These are phyloP conservation scores for Sorex araneus DNA, from an alignment of 2,113 vertebrate genomes.

Conservation along the genomic window DNA sequence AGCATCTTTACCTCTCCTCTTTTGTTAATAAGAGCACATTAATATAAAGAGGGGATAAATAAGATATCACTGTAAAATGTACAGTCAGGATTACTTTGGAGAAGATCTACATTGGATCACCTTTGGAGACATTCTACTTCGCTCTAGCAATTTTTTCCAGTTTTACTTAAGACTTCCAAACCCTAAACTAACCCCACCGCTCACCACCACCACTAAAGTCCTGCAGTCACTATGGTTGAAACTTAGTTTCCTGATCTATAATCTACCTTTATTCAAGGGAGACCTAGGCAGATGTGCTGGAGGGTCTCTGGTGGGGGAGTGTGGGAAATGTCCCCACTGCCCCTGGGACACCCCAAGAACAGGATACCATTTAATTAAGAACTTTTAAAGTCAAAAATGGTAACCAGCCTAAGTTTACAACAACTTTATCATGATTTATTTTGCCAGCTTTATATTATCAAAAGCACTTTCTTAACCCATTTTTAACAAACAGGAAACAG, in stretches of 20 bases:
- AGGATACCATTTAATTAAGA: conserved; percentile 68
- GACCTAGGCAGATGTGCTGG: conserved; percentile 20
- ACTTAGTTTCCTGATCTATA: conserved; percentile 1
- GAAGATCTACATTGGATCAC: neutral
- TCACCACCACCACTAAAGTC: neutral
- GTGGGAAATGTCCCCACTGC: neutral
- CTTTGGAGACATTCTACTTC: neutral
- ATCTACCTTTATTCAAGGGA: neutral
- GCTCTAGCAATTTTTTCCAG: neutral
- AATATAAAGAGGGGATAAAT: conserved; percentile 86
- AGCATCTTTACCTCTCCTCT: conserved; percentile 71
- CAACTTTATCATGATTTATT: too few species aligned
- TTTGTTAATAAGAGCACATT: conserved; percentile 71
- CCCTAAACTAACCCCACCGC: neutral
- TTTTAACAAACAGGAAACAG: too few species aligned
- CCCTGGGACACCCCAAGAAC: conserved; percentile 52
- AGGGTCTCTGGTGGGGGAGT: conserved; percentile 11
- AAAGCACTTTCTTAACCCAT: too few species aligned
- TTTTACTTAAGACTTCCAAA: neutral
- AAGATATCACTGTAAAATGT: conserved; percentile 72
- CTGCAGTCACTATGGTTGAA: neutral
- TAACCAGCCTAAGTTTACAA: too few species aligned
- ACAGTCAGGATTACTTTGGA: conserved; percentile 73
- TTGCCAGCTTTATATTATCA: too few species aligned
- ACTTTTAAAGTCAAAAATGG: too few species aligned